Evolutionary conservation across 2,797 vertebrate genomes (phyloP).

Genomic region (Morus bassanus): DNA sequence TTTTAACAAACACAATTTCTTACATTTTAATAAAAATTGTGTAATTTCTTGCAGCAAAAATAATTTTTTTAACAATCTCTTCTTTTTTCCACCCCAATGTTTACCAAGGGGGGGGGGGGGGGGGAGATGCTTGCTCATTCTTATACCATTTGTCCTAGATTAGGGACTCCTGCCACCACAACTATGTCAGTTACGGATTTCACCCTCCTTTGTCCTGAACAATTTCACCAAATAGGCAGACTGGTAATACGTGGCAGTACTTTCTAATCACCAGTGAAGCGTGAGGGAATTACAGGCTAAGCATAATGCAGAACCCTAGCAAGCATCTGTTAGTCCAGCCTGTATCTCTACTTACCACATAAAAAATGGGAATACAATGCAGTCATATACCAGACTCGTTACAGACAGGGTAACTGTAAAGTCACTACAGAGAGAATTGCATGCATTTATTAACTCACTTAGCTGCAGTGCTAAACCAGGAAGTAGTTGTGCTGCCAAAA

Average conservation of each 20-base stretch:
- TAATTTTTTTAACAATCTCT: neutral
- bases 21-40: neutral
- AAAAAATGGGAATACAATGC: neutral
- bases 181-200: neutral
- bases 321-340: neutral
- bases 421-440: neutral
- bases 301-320: neutral
- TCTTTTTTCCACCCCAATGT: too few species aligned
- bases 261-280: neutral
- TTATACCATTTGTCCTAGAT: neutral
- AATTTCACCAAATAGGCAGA: neutral
- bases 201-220: neutral
- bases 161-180: neutral
- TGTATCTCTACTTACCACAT: rapidly evolving
- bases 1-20: neutral
- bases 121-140: neutral
- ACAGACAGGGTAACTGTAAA: neutral
- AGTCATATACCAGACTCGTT: neutral
- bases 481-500: neutral
- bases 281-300: neutral
- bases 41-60: neutral
- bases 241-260: neutral
- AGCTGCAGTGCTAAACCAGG: neutral
- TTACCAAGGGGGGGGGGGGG: neutral
- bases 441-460: neutral